Evolutionary conservation across 2,888 invertebrate species (phyloP).

Genomic region (Ischnus inquisitorius): DNA sequence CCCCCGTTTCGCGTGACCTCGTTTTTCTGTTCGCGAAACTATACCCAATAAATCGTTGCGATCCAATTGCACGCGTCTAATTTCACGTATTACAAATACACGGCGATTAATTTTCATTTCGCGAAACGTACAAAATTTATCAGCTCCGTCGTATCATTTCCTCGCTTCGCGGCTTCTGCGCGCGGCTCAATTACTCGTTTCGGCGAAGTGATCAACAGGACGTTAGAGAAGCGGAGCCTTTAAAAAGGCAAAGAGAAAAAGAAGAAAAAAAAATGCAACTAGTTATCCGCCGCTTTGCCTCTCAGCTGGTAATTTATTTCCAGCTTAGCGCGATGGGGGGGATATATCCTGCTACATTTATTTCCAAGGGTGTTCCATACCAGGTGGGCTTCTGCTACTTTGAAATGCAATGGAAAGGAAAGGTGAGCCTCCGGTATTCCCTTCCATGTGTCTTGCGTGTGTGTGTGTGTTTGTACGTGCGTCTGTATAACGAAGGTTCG

Average conservation of each 20-base stretch:
- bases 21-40: background rate
- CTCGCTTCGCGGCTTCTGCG: background rate
- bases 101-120: too few relatives aligned
- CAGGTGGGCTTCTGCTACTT: conserved; percentile 59
- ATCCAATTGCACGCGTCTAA: too few relatives aligned
- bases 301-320: conserved; percentile 54
- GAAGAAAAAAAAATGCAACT: conserved; percentile 34
- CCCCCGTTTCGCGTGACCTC: background rate
- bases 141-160: background rate
- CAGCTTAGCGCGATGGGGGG: conserved; percentile 32
- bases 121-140: too few relatives aligned
- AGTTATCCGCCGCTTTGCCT: conserved; percentile 31
- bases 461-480: background rate
- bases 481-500: conserved; percentile 8
- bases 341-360: conserved; percentile 32
- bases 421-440: conserved; percentile 21
- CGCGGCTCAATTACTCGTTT: background rate
- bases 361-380: conserved; percentile 29
- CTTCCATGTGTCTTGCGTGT: background rate
- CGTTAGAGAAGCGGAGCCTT: conserved; percentile 2
- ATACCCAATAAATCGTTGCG: background rate
- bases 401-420: conserved; percentile 45
- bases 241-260: background rate
- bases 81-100: too few relatives aligned
- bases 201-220: conserved; percentile 24